Evolutionary conservation across 2,888 invertebrate genomes (phyloP).

Genomic region (Thecophora atra): DNA sequence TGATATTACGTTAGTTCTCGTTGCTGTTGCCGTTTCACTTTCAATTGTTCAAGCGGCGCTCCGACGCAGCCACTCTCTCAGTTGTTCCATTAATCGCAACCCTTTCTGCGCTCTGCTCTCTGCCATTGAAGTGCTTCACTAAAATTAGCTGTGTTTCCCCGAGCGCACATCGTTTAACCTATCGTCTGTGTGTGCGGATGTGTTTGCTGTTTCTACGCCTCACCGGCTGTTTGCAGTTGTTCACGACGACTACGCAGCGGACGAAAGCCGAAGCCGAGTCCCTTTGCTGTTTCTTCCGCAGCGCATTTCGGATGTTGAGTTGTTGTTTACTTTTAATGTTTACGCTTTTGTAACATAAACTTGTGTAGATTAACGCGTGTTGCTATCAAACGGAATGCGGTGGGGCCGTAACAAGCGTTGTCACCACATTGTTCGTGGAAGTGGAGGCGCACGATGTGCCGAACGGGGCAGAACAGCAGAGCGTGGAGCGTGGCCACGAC

Average conservation of each 20-base stretch:
- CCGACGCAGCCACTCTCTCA: too few species aligned
- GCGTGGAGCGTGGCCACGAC: neutral
- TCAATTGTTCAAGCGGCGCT: neutral
- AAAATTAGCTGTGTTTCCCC: constrained; percentile 30
- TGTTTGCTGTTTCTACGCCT: constrained; percentile 10
- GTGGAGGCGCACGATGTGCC: neutral
- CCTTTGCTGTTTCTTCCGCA: too few species aligned
- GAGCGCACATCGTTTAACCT: neutral
- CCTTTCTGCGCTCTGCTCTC: constrained; percentile 7
- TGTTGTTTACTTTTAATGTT: constrained; percentile 19
- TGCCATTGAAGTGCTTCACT: neutral
- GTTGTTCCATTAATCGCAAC: constrained; percentile 23
- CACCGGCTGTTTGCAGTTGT: constrained; percentile 14
- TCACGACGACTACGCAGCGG: neutral
- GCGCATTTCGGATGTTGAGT: too few species aligned
- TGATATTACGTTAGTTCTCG: neutral
- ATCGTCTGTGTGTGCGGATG: constrained; percentile 8
- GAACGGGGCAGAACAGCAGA: neutral
- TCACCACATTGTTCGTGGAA: neutral
- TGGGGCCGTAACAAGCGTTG: neutral
- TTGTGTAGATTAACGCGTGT: constrained; percentile 27
- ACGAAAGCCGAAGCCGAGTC: neutral
- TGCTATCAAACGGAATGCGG: constrained; percentile 4
- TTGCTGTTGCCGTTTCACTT: neutral
- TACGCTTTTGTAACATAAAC: constrained; percentile 26